These are phyloP conservation scores for Ditula angustiorana DNA, from an alignment of 2,888 invertebrate species.

Conservation along the genomic window DNA sequence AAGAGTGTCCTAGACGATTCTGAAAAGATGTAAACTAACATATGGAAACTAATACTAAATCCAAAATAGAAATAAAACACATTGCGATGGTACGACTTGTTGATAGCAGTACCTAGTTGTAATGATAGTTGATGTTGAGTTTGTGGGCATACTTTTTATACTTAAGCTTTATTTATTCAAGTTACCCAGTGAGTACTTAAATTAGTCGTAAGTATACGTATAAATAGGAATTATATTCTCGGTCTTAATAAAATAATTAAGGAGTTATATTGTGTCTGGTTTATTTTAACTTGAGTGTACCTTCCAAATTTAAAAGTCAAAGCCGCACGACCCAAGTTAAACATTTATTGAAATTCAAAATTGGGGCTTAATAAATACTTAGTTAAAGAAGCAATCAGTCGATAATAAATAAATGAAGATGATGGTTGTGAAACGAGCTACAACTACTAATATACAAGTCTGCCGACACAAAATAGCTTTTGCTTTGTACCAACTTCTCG, in stretches of 20 bases:
- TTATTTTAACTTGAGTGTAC: neutral
- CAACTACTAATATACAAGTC: too few relatives aligned
- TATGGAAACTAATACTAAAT: neutral
- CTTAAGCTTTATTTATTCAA: constrained; percentile 70
- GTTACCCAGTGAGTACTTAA: constrained; percentile 44
- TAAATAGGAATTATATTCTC: constrained; percentile 9
- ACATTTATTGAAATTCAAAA: too few relatives aligned
- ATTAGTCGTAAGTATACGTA: constrained; percentile 6
- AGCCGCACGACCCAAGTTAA: neutral
- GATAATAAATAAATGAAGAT: too few relatives aligned
- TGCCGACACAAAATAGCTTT: too few relatives aligned
- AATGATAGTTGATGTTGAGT: neutral
- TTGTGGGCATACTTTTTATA: constrained; percentile 32
- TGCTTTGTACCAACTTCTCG: too few relatives aligned
- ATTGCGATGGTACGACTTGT: neutral
- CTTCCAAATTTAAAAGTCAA: neutral
- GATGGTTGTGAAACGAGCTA: too few relatives aligned
- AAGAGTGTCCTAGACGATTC: neutral
- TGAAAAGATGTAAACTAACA: neutral
- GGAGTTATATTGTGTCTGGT: neutral
- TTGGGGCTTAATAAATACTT: neutral
- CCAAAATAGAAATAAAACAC: neutral
- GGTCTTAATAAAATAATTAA: constrained; percentile 10
- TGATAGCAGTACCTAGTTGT: neutral
- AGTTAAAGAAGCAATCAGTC: too few relatives aligned